These are phyloP conservation scores for Pseudopipra pipra DNA, from an alignment of 2,113 vertebrate genomes.

Conservation along the genomic window DNA sequence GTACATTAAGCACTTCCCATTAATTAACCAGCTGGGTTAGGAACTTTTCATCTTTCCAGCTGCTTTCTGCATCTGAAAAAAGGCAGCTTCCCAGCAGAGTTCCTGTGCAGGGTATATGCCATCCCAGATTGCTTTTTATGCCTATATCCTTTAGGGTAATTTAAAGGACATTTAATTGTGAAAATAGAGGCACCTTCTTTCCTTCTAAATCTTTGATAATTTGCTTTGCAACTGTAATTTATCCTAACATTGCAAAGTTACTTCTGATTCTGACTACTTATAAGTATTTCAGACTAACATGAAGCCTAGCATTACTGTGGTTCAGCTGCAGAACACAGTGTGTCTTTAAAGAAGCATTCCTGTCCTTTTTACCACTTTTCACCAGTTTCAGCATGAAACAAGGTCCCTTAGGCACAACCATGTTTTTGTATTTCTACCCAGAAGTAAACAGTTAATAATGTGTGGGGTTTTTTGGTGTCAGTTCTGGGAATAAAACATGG, in stretches of 20 bases:
- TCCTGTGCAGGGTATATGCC: background rate
- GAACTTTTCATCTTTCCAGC: background rate
- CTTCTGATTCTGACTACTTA: background rate
- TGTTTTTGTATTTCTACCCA: background rate
- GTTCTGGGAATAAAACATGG: background rate
- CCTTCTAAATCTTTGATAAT: background rate
- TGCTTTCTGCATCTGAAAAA: background rate
- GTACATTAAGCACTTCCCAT: background rate
- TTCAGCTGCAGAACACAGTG: background rate
- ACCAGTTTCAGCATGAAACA: background rate
- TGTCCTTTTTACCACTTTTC: background rate
- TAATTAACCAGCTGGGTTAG: background rate
- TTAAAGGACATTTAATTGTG: background rate
- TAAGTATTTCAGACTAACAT: background rate
- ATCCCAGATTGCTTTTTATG: background rate
- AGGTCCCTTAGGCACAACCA: background rate
- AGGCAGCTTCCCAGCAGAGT: background rate
- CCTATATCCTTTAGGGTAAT: background rate
- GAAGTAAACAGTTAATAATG: background rate
- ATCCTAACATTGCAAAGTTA: background rate
- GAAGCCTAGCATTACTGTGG: background rate
- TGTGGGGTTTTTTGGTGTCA: background rate
- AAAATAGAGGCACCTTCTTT: background rate
- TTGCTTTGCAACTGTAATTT: background rate
- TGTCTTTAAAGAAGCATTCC: background rate